Evolutionary conservation across 2,888 invertebrate species (phyloP).

Genomic region (Tetranychus truncatus): DNA sequence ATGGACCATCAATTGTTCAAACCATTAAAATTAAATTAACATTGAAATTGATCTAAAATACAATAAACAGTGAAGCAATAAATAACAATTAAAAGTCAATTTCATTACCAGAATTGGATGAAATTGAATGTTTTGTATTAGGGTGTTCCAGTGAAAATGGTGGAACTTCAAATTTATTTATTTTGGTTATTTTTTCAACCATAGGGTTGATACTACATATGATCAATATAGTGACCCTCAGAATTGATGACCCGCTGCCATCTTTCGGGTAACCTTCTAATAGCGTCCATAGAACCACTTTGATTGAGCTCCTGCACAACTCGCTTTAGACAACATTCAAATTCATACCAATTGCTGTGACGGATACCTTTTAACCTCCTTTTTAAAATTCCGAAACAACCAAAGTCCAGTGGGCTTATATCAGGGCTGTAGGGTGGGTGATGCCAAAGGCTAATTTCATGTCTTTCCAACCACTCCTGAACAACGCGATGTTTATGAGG

Average conservation of each 20-base stretch:
- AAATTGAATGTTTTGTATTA: too few species aligned
- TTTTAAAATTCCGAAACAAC: neutral
- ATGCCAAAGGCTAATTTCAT: neutral
- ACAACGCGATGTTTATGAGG: neutral
- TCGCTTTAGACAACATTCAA: neutral
- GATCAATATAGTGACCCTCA: neutral
- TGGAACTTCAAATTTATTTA: too few species aligned
- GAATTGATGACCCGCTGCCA: neutral
- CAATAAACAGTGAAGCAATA: too few species aligned
- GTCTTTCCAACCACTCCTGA: neutral
- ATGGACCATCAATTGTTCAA: too few species aligned
- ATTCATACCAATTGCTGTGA: neutral
- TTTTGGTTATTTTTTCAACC: too few species aligned
- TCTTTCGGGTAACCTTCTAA: neutral
- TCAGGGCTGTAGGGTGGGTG: neutral
- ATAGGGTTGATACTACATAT: neutral
- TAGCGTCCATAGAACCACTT: neutral
- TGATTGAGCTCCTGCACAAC: neutral
- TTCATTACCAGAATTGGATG: too few species aligned
- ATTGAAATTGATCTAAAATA: too few species aligned
- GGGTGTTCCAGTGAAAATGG: too few species aligned
- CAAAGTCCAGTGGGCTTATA: neutral
- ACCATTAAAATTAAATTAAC: too few species aligned
- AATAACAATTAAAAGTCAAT: too few species aligned
- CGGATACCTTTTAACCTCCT: neutral